Base-by-base conservation (phyloP, 1,140 invertebrate genomes). In the Spodoptera frugiperda region DNA sequence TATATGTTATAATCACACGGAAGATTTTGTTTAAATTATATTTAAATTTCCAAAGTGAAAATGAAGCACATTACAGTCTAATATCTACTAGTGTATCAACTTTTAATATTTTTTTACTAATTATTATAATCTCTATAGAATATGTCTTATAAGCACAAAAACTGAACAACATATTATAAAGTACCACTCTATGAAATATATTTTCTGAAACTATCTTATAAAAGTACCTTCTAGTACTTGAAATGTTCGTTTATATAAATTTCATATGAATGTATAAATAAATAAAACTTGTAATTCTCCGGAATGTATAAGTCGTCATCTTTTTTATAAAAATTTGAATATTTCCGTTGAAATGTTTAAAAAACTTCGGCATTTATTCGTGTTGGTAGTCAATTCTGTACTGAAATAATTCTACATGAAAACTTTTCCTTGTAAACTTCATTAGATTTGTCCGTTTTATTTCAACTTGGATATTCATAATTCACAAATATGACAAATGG, bases 181-280 rank as follows among this genome's bases (percentile, higher is more conserved):
- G 46, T 48, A 15, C 44, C 39, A 48, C 61, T 65, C 17, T 17
- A 65, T 57, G 1, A 57, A 21, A 57, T 39, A 61, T 61, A 61
- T 61, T 61, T 61, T 61, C 57, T 61, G 57, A 61, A 61, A 61
- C 30, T 11, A 61, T 11, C 57, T 61, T 61, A 44, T 44, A 61
- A 44, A 61, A 61, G 30, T 61, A 61, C 57, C 33, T 9, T 61
- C 15, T 61, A 61, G 30, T 61, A 44, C 57, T 61, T 61, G 30
- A 39, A 61, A 39, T 61, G 15, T 30, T 14, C 3, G 15, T 9
- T 15, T 39, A 39, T 39, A 39, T 15, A 44, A 39, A 61, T 17
- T 53, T 53, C 33, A 44, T 8, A 61, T 33, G 19, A 30, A 61
- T 39, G 33, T 39, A 39, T 39, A 39, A 5, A 30, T n/a, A n/a